Percentiles rank a stretch among this genome's conserved stretches.
Conservation (phyloP, 2,113 vertebrate species). For the Mus musculus region DNA sequence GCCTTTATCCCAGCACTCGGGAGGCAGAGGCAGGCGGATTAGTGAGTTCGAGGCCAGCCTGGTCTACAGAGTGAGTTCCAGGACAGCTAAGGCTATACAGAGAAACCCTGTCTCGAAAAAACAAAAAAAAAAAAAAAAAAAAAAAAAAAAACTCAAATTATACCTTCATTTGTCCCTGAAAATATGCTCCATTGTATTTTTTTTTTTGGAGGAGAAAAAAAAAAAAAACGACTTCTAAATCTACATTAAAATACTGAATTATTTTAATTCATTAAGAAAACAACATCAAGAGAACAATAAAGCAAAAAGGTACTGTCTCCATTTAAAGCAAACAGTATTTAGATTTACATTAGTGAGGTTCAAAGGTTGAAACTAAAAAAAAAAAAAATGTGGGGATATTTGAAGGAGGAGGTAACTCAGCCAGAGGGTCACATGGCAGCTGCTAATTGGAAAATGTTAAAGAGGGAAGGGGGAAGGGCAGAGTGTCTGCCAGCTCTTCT, state of each 20-base stretch:
- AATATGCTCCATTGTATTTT: background rate
- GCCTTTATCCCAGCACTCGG: too few species aligned
- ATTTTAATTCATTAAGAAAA: constrained; percentile 45
- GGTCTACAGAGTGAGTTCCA: too few species aligned
- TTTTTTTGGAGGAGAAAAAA: background rate
- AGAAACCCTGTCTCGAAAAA: too few species aligned
- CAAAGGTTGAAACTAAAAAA: constrained; percentile 75
- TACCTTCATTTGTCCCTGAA: background rate
- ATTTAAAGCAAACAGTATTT: constrained; percentile 51
- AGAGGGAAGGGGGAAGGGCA: constrained; percentile 1
- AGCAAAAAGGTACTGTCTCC: constrained; percentile 48
- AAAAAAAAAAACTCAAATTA: constrained; percentile 22
- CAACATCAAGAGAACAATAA: constrained; percentile 28
- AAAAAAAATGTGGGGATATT: constrained; percentile 73
- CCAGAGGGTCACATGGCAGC: constrained; percentile 66
- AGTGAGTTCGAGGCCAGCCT: too few species aligned
- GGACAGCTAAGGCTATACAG: too few species aligned
- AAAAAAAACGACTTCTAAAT: constrained; percentile 57
- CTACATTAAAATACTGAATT: background rate
- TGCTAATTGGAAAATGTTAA: constrained; percentile 68
- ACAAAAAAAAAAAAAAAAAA: too few species aligned
- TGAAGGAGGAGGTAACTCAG: constrained; percentile 64
- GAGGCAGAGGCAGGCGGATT: too few species aligned
- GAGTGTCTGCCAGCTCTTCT: background rate
- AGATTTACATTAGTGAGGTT: constrained; percentile 75